These are phyloP conservation scores for Branchipolynoe longqiensis DNA, from an alignment of 2,888 invertebrate genomes.

Conservation along the genomic window DNA sequence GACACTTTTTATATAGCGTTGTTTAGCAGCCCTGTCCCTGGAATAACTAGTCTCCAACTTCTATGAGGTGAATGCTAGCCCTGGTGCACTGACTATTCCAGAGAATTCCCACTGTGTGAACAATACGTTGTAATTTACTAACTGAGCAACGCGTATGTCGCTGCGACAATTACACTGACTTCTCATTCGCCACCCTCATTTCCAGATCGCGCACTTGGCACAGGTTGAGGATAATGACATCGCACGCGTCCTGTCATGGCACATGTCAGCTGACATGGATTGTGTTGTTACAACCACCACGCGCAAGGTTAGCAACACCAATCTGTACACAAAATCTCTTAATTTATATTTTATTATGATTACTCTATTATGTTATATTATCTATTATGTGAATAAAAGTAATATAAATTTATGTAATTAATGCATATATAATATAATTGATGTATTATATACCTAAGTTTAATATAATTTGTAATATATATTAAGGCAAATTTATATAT, in stretches of 20 bases:
- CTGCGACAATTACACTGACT: neutral
- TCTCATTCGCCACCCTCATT: too few species aligned
- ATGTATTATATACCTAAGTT: neutral
- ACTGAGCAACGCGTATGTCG: too few species aligned
- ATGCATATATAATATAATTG: neutral
- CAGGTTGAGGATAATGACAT: conserved; percentile 77
- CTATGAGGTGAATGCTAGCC: too few species aligned
- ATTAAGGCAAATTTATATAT: neutral
- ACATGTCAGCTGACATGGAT: conserved; percentile 82
- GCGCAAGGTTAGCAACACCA: conserved; percentile 78
- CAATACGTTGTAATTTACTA: too few species aligned
- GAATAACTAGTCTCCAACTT: too few species aligned
- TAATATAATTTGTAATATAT: neutral
- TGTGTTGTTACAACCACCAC: conserved; percentile 80
- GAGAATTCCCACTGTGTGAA: too few species aligned
- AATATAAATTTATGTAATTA: too few species aligned
- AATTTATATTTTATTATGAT: neutral
- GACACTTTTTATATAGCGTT: too few species aligned
- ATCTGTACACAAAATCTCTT: neutral
- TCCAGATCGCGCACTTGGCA: conserved; percentile 80
- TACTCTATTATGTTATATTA: neutral
- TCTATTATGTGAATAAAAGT: neutral
- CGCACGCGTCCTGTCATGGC: conserved; percentile 81
- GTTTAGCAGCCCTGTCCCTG: too few species aligned
- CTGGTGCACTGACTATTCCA: too few species aligned